Percentiles rank a stretch among this genome's conserved stretches.
phyloP scores from a whole-genome alignment of 2,797 vertebrate genomes.

The Siniperca scherzeri region DNA sequence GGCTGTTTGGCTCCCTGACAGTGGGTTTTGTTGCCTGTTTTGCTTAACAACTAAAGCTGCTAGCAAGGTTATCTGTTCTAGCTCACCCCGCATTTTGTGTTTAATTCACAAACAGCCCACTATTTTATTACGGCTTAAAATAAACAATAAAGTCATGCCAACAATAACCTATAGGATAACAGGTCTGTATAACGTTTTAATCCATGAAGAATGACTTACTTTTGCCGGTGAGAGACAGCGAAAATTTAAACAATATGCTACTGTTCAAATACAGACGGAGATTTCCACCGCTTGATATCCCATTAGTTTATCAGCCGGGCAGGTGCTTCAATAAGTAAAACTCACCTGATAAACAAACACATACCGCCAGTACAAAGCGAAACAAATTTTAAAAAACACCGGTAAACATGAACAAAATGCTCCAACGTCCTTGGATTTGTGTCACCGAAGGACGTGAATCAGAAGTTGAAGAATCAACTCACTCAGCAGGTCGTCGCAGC shows the following conservation, averaged over 20 bases:
- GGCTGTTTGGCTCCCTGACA: constrained; percentile 15
- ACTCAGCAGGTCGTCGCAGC: constrained; percentile 58
- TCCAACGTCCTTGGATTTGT: constrained; percentile 3
- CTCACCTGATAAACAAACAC: not conserved
- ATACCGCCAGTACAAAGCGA: not conserved
- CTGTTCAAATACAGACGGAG: constrained; percentile 23
- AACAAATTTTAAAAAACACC: accelerated
- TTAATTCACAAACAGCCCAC: not conserved
- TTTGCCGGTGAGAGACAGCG: not conserved
- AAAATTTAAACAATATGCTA: not conserved
- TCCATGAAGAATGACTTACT: constrained; percentile 50
- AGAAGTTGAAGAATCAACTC: constrained; percentile 73
- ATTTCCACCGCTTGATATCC: constrained; percentile 32
- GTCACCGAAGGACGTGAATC: constrained; percentile 34
- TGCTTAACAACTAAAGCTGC: constrained; percentile 26
- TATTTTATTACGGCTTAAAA: not conserved
- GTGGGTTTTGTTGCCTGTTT: constrained; percentile 27
- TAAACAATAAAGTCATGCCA: not conserved
- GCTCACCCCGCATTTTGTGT: not conserved
- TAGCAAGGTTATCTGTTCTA: not conserved
- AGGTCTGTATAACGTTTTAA: not conserved
- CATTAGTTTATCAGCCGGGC: constrained; percentile 24
- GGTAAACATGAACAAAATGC: not conserved
- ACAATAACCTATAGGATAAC: not conserved
- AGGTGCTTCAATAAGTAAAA: constrained; percentile 40